Conservation (phyloP, 2,888 invertebrate genomes). For the Aleiodes leptofemur region DNA sequence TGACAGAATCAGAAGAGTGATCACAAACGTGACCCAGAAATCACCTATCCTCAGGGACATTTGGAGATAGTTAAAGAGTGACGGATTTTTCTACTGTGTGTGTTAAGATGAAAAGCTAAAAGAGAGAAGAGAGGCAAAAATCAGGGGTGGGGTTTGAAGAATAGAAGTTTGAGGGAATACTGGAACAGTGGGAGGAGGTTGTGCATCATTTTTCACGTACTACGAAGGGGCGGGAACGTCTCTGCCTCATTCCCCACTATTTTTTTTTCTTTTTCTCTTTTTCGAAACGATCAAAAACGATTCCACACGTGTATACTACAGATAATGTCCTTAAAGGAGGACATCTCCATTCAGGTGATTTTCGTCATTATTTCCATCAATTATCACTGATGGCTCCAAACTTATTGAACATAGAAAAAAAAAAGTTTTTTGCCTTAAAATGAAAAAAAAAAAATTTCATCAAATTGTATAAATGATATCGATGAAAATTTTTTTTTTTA, state of each 20-base stretch:
- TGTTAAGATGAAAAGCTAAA: conserved; percentile 22
- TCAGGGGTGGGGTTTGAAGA: conserved; percentile 11
- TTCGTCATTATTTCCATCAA: conserved; percentile 20
- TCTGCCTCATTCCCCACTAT: conserved; percentile 59
- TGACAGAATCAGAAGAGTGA: conserved; percentile 50
- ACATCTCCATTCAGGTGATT: conserved; percentile 69
- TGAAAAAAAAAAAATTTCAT: not conserved
- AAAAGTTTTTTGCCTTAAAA: too few species aligned
- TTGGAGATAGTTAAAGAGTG: conserved; percentile 54
- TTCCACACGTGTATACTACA: conserved; percentile 62
- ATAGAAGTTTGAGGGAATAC: conserved; percentile 47
- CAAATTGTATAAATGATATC: not conserved
- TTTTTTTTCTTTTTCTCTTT: conserved; percentile 55
- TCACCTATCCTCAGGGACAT: conserved; percentile 67
- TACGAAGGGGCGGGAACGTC: conserved; percentile 72
- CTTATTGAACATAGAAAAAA: not conserved
- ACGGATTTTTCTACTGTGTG: conserved; percentile 16
- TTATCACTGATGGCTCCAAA: not conserved
- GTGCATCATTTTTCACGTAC: conserved; percentile 75
- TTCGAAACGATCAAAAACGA: conserved; percentile 31
- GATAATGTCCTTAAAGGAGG: conserved; percentile 74
- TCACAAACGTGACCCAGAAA: conserved; percentile 52
- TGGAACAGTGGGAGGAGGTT: conserved; percentile 65
- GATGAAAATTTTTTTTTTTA: too few species aligned
- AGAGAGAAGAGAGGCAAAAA: conserved; percentile 23